phyloP scores from a whole-genome alignment of 2,113 vertebrate species.

The Psittacara wagleri region DNA sequence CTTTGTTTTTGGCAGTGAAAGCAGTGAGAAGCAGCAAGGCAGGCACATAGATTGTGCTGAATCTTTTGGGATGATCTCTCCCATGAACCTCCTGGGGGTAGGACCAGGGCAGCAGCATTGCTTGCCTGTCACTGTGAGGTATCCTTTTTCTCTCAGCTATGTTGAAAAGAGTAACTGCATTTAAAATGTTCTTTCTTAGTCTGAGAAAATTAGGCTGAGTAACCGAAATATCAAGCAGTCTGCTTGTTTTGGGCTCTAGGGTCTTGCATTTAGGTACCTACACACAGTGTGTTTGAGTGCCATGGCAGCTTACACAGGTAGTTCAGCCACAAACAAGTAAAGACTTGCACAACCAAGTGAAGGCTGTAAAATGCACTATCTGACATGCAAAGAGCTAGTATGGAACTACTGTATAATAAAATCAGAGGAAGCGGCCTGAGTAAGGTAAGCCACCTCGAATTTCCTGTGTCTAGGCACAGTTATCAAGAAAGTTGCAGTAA shows the following conservation, averaged over 20 bases:
- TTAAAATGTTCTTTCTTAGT: not conserved
- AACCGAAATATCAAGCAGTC: not conserved
- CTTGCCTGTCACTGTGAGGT: not conserved
- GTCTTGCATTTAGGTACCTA: not conserved
- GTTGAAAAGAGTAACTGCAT: not conserved
- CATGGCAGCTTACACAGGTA: not conserved
- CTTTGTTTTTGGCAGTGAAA: conserved; percentile 57
- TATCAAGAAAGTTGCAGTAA: not conserved
- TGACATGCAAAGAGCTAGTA: not conserved
- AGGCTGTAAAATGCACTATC: not conserved
- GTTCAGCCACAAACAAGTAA: not conserved
- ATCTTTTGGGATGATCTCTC: conserved; percentile 31
- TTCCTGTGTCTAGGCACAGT: not conserved
- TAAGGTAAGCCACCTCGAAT: not conserved
- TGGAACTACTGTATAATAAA: not conserved
- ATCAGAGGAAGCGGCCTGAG: not conserved
- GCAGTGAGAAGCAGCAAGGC: not conserved
- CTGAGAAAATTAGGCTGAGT: not conserved
- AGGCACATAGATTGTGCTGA: conserved; percentile 39
- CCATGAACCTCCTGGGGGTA: not conserved
- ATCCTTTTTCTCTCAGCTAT: not conserved
- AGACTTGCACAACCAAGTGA: not conserved
- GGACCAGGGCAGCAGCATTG: not conserved
- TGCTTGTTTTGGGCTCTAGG: not conserved
- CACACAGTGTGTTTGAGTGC: not conserved